Evolutionary conservation across 2,797 vertebrate genomes (phyloP), one percentile per base, ranked within the genome.

Genomic region (Diceros bicornis): DNA sequence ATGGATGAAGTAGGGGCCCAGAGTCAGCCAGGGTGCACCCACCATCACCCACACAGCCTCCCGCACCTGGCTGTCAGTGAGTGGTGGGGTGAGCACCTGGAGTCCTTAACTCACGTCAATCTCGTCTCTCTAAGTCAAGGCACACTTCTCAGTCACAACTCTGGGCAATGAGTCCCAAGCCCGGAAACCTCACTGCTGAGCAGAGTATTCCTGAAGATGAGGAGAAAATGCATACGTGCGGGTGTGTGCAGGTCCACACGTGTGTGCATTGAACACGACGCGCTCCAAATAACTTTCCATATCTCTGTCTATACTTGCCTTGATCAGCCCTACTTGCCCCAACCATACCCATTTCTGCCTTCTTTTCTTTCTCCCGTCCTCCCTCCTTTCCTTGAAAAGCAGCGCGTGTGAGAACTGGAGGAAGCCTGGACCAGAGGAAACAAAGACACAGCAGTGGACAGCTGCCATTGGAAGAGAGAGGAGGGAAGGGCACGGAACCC

Each of bases 21-120:
- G 52, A n/a, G n/a, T 61, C 86, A 25, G 34, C 44, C 32, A 0
- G 4, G 0, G 37, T 29, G 6, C 2, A 4, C 12, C 17, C 29
- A 9, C 37, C n/a, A 3, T 1, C 1, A 2, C 32, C 14, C 29
- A 2, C 4, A 2, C 17, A 3, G 25, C 47, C 18, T 29, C 44
- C 21, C 8, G 16, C 1, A 21, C 21, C 25, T 0, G 13, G 16
- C 18, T 57, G 8, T 52, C 50, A 72, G 4, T 10, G 32, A 29
- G 7, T 0, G 7, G 50, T 16, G 17, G 5, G 12, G 4, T 9
- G 16, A 57, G 0, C 25, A 10, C 34, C 37, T 20, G 34, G 2
- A n/a, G 8, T 2, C 57, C 16, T 18, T 4, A 23, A 18, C 7
- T 27, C 5, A 7, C 1, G 0, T 0, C 18, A 18, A 3, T 32